Evolutionary conservation across 92 coral and sea anemone genomes (phyloP).

Genomic region (Zoanthus solanderi): DNA sequence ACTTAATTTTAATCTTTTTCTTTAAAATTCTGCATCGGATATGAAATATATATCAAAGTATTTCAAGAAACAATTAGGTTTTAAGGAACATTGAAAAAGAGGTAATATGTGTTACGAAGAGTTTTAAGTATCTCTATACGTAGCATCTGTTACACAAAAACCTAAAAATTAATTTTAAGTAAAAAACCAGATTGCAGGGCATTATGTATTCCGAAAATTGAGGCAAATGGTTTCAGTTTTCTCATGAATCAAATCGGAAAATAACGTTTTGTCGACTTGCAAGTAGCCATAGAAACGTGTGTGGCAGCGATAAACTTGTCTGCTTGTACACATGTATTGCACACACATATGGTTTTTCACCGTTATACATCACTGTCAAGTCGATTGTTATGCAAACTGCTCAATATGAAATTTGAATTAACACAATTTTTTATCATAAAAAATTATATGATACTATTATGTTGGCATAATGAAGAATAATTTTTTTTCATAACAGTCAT

Average conservation of each 20-base stretch:
- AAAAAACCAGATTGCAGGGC: too few relatives aligned
- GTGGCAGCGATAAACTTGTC: neutral
- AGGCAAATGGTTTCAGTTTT: neutral
- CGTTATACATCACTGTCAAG: neutral
- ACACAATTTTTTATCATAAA: neutral
- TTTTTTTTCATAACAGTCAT: neutral
- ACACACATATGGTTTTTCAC: neutral
- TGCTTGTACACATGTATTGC: neutral
- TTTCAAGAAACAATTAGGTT: too few relatives aligned
- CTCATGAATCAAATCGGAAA: neutral
- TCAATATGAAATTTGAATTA: neutral
- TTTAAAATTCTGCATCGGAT: too few relatives aligned
- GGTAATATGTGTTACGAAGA: too few relatives aligned
- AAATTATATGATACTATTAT: neutral
- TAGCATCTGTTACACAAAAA: too few relatives aligned
- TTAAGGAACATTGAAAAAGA: too few relatives aligned
- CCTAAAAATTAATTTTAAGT: too few relatives aligned
- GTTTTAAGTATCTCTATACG: too few relatives aligned
- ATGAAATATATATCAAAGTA: too few relatives aligned
- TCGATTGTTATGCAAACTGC: conserved; percentile 19
- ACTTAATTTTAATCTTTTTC: too few relatives aligned
- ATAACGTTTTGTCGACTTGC: neutral
- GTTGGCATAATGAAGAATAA: conserved; percentile 4
- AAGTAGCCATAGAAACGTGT: conserved; percentile 11
- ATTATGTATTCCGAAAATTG: neutral